Evolutionary conservation across 2,888 invertebrate species (phyloP), one percentile per base, ranked within the genome.

Genomic region (Nesidiocoris tenuis): DNA sequence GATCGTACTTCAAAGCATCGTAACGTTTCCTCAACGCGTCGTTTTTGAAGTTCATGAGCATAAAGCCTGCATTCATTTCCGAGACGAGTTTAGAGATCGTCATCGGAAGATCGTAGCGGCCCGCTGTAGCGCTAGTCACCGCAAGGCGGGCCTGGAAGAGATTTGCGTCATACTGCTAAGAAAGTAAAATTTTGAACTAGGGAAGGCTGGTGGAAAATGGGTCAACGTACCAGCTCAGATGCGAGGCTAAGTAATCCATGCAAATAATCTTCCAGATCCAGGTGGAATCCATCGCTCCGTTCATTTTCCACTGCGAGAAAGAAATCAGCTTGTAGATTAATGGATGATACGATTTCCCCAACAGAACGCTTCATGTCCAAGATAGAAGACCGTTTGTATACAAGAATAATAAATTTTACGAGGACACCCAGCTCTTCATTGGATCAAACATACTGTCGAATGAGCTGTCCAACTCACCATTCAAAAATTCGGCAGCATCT

Each of bases 201-300:
- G 21, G 72, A 17, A 12, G 1, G n/a, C 7, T 17, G 19, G 61
- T 59, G 59, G 59, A 54, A 2, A 19, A n/a, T 54, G 16, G 77
- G 23, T 67, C 63, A 1, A 83, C 85, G 85, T 83, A 93, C 93
- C 87, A 96, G 83, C 85, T 96, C 96, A 17, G 92, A 90, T 39
- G 94, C 91, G 80, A 96, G 84, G 82, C 90, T 89, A 17, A 96
- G 85, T 9, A 96, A 84, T 0, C 96, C 96, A 83, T 91, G 89
- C 19, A 97, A 85, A 81, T 93, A 96, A 82, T 96, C 96, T 83
- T 97, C 96, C 24, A 96, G 86, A 80, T 96, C 96, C 80, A 96
- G 85, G 82, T 95, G 95, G 82, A 96, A 94, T 0, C 93, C 94
- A n/a, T 90, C 87, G 39, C 88, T 86, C 78, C 87, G 84, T 77